These are phyloP conservation scores for Proteles cristata DNA, from an alignment of 2,113 vertebrate species.

Conservation along the genomic window DNA sequence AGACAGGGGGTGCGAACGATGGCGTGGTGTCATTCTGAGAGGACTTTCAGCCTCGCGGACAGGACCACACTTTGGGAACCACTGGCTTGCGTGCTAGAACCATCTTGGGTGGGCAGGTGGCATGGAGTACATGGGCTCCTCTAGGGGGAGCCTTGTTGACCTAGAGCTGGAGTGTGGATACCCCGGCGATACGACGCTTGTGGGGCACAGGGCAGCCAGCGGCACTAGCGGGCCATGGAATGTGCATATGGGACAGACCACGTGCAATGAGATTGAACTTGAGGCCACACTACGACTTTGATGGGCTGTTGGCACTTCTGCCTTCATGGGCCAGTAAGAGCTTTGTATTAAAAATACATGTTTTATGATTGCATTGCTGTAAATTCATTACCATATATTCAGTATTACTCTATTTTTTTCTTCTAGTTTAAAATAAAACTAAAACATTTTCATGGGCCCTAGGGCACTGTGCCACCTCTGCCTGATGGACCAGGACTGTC, in stretches of 20 bases:
- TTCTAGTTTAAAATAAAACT: neutral
- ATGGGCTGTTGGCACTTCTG: neutral
- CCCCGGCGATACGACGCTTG: rapidly evolving
- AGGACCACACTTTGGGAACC: neutral
- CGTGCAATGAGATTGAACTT: neutral
- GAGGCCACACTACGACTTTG: neutral
- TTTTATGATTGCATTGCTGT: neutral
- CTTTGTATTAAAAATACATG: neutral
- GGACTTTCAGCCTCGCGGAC: neutral
- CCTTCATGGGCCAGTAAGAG: neutral
- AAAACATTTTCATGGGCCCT: neutral
- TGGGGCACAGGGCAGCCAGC: neutral
- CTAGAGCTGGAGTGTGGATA: neutral
- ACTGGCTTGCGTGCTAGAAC: neutral
- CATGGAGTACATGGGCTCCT: rapidly evolving
- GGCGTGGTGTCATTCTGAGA: neutral
- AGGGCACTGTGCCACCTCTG: neutral
- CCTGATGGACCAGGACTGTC: neutral
- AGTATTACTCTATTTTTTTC: neutral
- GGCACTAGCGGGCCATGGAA: too few relatives aligned
- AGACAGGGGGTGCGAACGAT: rapidly evolving
- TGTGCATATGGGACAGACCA: rapidly evolving
- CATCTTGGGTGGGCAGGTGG: rapidly evolving
- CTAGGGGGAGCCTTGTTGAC: neutral
- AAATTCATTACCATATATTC: neutral